Evolutionary conservation across 2,113 vertebrate genomes (phyloP).

Genomic region (Nymphicus hollandicus): DNA sequence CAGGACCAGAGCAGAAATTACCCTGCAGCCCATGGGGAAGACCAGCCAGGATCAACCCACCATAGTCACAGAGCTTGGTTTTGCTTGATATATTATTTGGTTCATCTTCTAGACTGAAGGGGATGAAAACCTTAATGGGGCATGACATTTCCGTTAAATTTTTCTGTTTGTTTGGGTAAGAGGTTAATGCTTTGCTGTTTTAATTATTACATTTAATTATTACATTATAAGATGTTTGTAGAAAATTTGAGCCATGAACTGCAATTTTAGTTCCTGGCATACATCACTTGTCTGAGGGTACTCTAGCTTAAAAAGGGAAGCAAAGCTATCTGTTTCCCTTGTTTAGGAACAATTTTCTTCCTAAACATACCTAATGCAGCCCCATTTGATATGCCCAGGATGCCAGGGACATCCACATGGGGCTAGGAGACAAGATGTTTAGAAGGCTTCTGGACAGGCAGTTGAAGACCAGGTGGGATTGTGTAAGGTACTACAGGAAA

Average conservation of each 20-base stretch:
- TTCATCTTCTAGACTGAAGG: neutral
- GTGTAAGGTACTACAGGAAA: neutral
- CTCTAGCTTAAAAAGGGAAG: neutral
- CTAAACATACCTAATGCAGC: neutral
- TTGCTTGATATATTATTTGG: neutral
- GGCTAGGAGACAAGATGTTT: neutral
- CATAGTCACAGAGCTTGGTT: neutral
- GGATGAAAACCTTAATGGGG: neutral
- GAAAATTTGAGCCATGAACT: neutral
- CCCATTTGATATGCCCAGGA: neutral
- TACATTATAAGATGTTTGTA: neutral
- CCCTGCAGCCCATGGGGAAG: neutral
- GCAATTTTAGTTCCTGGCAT: neutral
- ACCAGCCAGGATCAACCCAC: neutral
- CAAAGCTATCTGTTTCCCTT: neutral
- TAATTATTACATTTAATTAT: neutral
- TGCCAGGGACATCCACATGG: neutral
- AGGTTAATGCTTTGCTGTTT: neutral
- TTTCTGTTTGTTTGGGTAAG: neutral
- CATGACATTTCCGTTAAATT: neutral
- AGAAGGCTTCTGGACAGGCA: neutral
- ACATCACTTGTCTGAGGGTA: neutral
- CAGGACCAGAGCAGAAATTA: neutral
- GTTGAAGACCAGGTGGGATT: neutral
- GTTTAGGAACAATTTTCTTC: neutral